Base-by-base conservation (phyloP, 2,797 vertebrate genomes). In the Sebastes diaconus region DNA sequence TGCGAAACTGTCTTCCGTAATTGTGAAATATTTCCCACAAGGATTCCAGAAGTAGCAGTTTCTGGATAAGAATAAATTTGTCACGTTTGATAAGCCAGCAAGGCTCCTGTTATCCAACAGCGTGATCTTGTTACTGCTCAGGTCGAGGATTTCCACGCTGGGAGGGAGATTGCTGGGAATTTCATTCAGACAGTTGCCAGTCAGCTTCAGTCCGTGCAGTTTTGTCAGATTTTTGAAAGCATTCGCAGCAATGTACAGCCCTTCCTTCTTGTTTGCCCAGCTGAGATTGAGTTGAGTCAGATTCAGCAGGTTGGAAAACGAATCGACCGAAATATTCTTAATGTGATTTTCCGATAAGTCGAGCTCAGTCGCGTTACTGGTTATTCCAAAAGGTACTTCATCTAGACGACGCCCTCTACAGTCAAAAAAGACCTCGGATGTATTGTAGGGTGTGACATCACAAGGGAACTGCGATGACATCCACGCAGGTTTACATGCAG, bases 41-140 rank as follows among this genome's bases (percentile, higher is more conserved):
- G 94, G 95, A 77, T 97, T 97, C 83, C 96, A 93, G 74, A 85
- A 94, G 89, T 96, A 98, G 81, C 98, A 99, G 90, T 99, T 99
- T 92, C 93, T 97, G 9, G 96, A 95, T 42, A 99, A 84, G 27
- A 84, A 93, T 54, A 99, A 88, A 0, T 58, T 5, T 39, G 93
- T 95, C 64, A 99, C 61, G 8, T 96, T 96, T 69, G 8, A 55
- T 72, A 98, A 46, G 52, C 92, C 87, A 1, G 89, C 90, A 1
- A 99, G 83, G 65, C 90, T 95, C 0, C 20, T 59, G 30, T 82
- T 90, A n/a, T 83, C 88, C 75, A 99, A 58, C 1, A 22, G 82
- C 67, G 46, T 82, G 46, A 99, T 97, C 1, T 10, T 88, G 89
- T 99, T 99, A 1, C 87, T 87, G 50, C 93, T 91, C 22, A 99